Evolutionary conservation across 2,113 vertebrate species (phyloP), one percentile per base, ranked within the genome.

Genomic region (Ammodytes marinus): DNA sequence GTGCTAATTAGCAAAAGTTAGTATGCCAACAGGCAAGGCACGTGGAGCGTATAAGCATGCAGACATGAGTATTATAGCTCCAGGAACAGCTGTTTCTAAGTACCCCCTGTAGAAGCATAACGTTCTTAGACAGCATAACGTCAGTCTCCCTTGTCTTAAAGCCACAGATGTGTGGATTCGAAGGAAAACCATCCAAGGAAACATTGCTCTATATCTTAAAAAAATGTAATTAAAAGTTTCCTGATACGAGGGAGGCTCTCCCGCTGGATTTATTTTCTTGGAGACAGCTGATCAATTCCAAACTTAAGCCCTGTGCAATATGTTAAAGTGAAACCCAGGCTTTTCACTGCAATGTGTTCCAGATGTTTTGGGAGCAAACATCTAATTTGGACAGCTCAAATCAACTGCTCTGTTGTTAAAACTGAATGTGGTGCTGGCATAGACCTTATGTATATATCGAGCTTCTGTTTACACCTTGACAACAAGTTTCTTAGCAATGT

Each of bases 351-450:
- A 70, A 83, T 67, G 0, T 12, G 9, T 58, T 77, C 83, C 91
- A 93, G 84, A 91, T 92, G 92, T 88, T 89, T 72, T 3, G 27
- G 70, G 73, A 82, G 85, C 67, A 77, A 89, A 80, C 60, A 49
- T 83, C 86, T 83, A 46, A 87, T 77, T 82, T 60, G 67, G 53
- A 67, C 17, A n/a, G 40, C 60, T 74, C 35, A 58, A 50, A 80
- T 85, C 69, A 88, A 74, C 86, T 86, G 27, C 39, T 61, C 43
- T 65, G 54, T 73, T 64, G 74, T 83, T 57, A 81, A 73, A 82
- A 27, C 11, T 35, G 50, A 79, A 83, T 52, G 39, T 86, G 37
- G n/a, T 40, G 74, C 50, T 73, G 74, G 37, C 55, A 52, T 39
- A 27, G 5, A 54, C 39, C 4, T 50, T 53, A 17, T 17, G 42